A percentile compares a stretch with the other conserved stretches of the same genome.
phyloP scores from a whole-genome alignment of 2,113 vertebrate genomes.

The Laterallus jamaicensis region DNA sequence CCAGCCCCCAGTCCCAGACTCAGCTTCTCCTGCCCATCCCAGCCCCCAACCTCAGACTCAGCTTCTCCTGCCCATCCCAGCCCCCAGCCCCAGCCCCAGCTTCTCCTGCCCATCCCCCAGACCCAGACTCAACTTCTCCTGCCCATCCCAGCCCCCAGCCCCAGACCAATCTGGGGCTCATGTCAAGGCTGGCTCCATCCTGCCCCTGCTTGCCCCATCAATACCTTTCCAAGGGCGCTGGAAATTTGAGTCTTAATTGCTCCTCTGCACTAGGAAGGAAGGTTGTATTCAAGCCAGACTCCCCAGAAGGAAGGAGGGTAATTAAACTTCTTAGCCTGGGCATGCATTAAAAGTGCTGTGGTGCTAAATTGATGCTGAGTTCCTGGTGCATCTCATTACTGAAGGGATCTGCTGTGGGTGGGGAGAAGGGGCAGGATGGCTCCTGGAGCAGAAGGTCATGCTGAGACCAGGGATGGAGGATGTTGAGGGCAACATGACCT shows the following conservation, averaged over 20 bases:
- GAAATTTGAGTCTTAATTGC: neutral
- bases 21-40: too few species aligned
- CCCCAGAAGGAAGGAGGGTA: neutral
- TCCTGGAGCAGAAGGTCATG: neutral
- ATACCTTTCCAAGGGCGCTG: neutral
- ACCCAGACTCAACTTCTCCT: too few species aligned
- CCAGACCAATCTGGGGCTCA: neutral
- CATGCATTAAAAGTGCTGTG: neutral
- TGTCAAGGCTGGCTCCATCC: neutral
- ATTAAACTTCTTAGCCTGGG: neutral
- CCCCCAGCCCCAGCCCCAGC: too few species aligned
- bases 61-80: too few species aligned
- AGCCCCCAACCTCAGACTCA: too few species aligned
- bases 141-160: too few species aligned
- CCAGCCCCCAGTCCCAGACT: too few species aligned
- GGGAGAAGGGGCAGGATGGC: neutral
- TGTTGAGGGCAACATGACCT: neutral
- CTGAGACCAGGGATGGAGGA: neutral
- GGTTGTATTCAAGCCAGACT: neutral
- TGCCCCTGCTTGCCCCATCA: neutral
- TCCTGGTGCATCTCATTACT: neutral
- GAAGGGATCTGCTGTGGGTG: neutral
- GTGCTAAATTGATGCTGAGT: neutral
- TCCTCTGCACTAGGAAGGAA: neutral
- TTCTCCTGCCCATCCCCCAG: too few species aligned